phyloP scores from a whole-genome alignment of 1,140 invertebrate genomes.

The Augochlora pura region DNA sequence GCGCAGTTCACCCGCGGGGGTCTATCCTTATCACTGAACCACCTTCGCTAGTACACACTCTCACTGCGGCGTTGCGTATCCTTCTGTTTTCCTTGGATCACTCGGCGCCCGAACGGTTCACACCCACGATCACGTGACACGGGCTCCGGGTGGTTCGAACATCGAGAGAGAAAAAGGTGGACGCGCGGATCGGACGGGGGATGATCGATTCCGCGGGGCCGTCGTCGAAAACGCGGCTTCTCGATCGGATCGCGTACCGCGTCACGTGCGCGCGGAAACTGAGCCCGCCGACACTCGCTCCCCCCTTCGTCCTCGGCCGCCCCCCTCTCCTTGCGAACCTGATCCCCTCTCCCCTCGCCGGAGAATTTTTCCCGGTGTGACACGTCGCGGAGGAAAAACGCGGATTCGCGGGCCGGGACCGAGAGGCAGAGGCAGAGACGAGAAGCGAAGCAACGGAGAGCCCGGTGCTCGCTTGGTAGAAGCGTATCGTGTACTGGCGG shows the following conservation, averaged over 20 bases:
- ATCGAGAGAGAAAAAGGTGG: neutral
- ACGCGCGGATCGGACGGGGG: neutral
- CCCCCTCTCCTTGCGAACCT: slow-evolving; percentile 30
- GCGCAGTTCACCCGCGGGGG: neutral
- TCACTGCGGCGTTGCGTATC: neutral
- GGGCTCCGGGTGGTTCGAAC: too few relatives aligned
- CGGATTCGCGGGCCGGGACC: slow-evolving; percentile 11
- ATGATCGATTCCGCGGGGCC: neutral
- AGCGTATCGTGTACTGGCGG: slow-evolving; percentile 74
- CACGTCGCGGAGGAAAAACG: slow-evolving; percentile 22
- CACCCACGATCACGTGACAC: slow-evolving; percentile 21
- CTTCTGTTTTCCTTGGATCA: neutral
- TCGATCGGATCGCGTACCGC: slow-evolving; percentile 40
- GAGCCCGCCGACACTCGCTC: slow-evolving; percentile 48
- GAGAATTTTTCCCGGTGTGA: slow-evolving; percentile 20
- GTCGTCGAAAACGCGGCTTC: slow-evolving; percentile 7
- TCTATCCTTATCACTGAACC: neutral
- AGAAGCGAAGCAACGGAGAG: slow-evolving; percentile 44
- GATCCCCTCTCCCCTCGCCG: slow-evolving; percentile 28
- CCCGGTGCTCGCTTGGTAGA: slow-evolving; percentile 72
- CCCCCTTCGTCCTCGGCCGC: slow-evolving; percentile 39
- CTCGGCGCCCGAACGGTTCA: neutral
- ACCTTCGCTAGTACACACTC: too few relatives aligned
- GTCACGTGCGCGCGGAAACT: slow-evolving; percentile 66
- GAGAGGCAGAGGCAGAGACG: slow-evolving; percentile 25